phyloP scores from a whole-genome alignment of 2,797 vertebrate genomes.

The Hippocampus kuda region DNA sequence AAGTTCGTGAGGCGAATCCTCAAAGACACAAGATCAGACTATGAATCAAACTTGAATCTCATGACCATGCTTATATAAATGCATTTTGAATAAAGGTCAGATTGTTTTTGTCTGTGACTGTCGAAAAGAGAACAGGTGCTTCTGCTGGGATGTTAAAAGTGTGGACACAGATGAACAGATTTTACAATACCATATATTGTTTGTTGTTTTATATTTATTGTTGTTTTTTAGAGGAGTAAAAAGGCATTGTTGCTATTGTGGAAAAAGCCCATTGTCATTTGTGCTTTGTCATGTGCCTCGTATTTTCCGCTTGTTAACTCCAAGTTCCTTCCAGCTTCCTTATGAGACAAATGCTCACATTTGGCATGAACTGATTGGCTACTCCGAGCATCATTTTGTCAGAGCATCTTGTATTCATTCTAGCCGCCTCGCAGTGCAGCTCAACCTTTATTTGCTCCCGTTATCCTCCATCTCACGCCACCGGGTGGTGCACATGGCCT shows the following conservation, averaged over 20 bases:
- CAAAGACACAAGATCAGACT: slow-evolving; percentile 56
- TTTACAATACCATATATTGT: slow-evolving; percentile 13
- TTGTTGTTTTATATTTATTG: too few relatives aligned
- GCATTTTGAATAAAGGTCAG: slow-evolving; percentile 24
- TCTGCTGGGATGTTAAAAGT: slow-evolving; percentile 61
- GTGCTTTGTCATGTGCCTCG: slow-evolving; percentile 35
- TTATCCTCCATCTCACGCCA: neutral
- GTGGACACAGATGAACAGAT: slow-evolving; percentile 29
- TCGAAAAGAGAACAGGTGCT: slow-evolving; percentile 56
- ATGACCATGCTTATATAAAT: slow-evolving; percentile 31
- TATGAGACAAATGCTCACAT: slow-evolving; percentile 16
- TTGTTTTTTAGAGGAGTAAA: slow-evolving; percentile 38
- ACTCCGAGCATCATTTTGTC: slow-evolving; percentile 8
- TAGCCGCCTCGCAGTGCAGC: neutral
- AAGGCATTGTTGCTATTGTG: slow-evolving; percentile 28
- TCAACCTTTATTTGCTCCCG: neutral
- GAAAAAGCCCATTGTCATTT: slow-evolving; percentile 21
- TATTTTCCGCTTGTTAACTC: slow-evolving; percentile 31
- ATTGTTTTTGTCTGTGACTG: slow-evolving; percentile 26
- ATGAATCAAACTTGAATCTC: slow-evolving; percentile 39
- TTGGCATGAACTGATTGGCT: slow-evolving; percentile 14
- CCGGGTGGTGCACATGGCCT: neutral
- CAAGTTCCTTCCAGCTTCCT: slow-evolving; percentile 15
- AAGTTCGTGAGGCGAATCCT: slow-evolving; percentile 57
- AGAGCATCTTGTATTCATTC: slow-evolving; percentile 1